These are phyloP conservation scores for Caranx melampygus DNA, from an alignment of 2,113 vertebrate species.

Conservation along the genomic window DNA sequence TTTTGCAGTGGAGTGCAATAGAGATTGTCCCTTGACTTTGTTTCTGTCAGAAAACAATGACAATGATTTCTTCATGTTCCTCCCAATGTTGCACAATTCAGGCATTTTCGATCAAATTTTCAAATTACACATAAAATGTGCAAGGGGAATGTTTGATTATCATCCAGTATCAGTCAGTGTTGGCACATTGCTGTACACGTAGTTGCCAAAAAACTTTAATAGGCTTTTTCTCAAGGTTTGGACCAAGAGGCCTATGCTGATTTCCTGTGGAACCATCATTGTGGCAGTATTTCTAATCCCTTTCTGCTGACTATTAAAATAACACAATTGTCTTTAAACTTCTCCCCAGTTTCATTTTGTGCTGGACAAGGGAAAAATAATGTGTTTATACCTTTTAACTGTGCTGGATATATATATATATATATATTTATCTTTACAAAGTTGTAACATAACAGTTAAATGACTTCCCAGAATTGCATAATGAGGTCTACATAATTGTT, in stretches of 20 bases:
- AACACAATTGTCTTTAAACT: conserved; percentile 51
- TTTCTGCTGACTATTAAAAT: conserved; percentile 65
- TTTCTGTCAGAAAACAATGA: background rate
- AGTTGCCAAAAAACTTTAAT: background rate
- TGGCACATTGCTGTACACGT: background rate
- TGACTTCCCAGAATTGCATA: conserved; percentile 81
- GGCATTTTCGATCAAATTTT: background rate
- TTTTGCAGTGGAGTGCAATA: background rate
- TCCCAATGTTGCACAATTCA: background rate
- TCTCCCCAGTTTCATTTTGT: conserved; percentile 50
- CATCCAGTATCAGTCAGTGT: background rate
- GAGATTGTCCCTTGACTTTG: background rate
- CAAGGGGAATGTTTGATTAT: background rate
- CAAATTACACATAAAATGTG: background rate
- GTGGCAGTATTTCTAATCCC: background rate
- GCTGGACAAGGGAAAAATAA: conserved; percentile 57
- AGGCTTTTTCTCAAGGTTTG: conserved; percentile 11
- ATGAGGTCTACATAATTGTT: conserved; percentile 79
- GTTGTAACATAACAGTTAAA: conserved; percentile 61
- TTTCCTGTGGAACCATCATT: conserved; percentile 24
- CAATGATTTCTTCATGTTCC: background rate
- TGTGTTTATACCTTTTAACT: conserved; percentile 60
- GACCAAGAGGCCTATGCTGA: background rate
- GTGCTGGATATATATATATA: conserved; percentile 18
- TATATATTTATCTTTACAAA: conserved; percentile 65